Evolutionary conservation across 1,140 invertebrate genomes (phyloP).

Genomic region (Callitettix versicolor): DNA sequence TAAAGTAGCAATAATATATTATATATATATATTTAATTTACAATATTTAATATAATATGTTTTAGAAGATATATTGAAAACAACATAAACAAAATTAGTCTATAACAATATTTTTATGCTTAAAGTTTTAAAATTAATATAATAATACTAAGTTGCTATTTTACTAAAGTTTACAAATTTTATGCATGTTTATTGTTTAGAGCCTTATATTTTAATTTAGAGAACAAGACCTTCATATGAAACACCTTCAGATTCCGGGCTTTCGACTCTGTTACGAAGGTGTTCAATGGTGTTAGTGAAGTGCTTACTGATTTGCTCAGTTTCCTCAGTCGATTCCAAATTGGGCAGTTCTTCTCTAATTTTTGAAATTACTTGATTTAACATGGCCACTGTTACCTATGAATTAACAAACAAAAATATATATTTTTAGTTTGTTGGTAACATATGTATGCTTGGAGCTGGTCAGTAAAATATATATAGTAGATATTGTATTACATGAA

Average conservation of each 20-base stretch:
- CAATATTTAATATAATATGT: too few relatives aligned
- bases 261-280: constrained; percentile 46
- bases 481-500: not conserved
- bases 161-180: too few relatives aligned
- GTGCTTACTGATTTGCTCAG: constrained; percentile 91
- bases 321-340: constrained; percentile 86
- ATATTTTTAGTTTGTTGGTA: too few relatives aligned
- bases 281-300: constrained; percentile 82
- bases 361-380: constrained; percentile 83
- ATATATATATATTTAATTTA: too few relatives aligned
- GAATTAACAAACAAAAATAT: constrained; percentile 25
- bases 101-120: too few relatives aligned
- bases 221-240: constrained; percentile 17
- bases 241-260: constrained; percentile 18
- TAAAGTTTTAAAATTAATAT: too few relatives aligned
- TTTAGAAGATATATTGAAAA: too few relatives aligned
- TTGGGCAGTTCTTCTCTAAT: constrained; percentile 87
- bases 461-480: not conserved
- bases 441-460: not conserved
- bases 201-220: not conserved
- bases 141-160: too few relatives aligned
- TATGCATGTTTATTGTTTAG: too few relatives aligned
- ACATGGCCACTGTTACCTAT: constrained; percentile 54
- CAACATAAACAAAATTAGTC: too few relatives aligned
- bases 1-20: too few relatives aligned